Conservation (phyloP, 2,888 invertebrate genomes). For the Microctonus brassicae region DNA sequence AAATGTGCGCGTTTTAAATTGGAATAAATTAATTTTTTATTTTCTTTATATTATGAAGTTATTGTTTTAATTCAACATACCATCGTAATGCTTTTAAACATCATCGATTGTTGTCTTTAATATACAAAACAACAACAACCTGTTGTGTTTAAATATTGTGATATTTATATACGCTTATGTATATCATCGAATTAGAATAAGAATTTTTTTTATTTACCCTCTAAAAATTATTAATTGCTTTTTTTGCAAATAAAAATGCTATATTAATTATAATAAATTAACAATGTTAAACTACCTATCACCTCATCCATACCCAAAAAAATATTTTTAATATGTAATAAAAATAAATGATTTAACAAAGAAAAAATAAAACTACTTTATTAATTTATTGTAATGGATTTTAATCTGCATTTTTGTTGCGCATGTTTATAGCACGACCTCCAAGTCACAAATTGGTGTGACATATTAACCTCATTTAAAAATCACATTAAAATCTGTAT, state of each 20-base stretch:
- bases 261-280: background rate
- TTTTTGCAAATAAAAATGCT: too few species aligned
- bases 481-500: conserved; percentile 12
- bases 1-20: conserved; percentile 19
- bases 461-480: conserved; percentile 32
- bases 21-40: background rate
- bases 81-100: background rate
- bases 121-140: conserved; percentile 8
- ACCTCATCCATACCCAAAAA: too few species aligned
- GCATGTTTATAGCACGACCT: background rate
- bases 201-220: background rate
- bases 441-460: conserved; percentile 11
- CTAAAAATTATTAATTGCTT: background rate
- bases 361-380: background rate
- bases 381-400: background rate
- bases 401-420: background rate
- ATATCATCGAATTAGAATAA: background rate
- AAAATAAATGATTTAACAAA: too few species aligned
- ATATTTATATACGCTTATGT: background rate
- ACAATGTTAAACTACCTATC: too few species aligned
- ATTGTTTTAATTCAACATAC: background rate
- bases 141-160: conserved; percentile 24
- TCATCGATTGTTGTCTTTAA: background rate
- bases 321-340: too few species aligned
- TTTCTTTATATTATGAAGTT: background rate